These are phyloP conservation scores for Carassius gibelio DNA, from an alignment of 2,113 vertebrate genomes.

Conservation along the genomic window DNA sequence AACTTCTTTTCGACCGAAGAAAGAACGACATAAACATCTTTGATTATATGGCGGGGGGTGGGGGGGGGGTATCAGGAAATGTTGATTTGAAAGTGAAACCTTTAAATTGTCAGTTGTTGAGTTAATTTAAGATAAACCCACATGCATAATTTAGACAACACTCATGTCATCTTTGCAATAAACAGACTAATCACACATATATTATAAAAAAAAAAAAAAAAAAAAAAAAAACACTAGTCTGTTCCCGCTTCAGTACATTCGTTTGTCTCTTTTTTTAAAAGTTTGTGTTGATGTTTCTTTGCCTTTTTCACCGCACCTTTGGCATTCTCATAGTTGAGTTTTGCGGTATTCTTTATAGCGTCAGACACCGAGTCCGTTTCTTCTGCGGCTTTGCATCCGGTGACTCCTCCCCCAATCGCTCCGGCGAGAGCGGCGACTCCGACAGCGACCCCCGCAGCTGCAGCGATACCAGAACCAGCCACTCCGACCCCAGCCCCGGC, in stretches of 20 bases:
- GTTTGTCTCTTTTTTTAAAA: neutral
- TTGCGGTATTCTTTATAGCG: neutral
- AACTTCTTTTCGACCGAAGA: too few species aligned
- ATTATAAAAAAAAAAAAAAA: too few species aligned
- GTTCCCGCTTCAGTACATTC: neutral
- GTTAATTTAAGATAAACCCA: too few species aligned
- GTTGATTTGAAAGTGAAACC: too few species aligned
- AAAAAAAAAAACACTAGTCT: too few species aligned
- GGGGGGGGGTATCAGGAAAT: too few species aligned
- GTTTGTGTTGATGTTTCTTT: slow-evolving; percentile 19
- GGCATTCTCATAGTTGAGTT: slow-evolving; percentile 7
- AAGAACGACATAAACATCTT: too few species aligned
- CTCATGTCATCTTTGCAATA: too few species aligned
- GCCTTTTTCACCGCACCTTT: neutral
- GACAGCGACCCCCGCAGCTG: neutral
- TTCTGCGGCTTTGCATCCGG: slow-evolving; percentile 6
- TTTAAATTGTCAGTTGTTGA: too few species aligned
- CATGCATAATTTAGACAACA: too few species aligned
- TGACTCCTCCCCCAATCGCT: slow-evolving; percentile 5
- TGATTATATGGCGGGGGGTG: too few species aligned
- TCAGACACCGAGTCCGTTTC: neutral
- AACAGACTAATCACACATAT: too few species aligned
- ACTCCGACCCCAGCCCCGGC: neutral
- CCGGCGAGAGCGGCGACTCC: slow-evolving; percentile 3
- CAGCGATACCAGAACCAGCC: neutral